A percentile compares a stretch with the other conserved stretches of the same genome.
These are phyloP conservation scores for Microchrysa polita DNA, from an alignment of 2,888 invertebrate species.

Conservation along the genomic window DNA sequence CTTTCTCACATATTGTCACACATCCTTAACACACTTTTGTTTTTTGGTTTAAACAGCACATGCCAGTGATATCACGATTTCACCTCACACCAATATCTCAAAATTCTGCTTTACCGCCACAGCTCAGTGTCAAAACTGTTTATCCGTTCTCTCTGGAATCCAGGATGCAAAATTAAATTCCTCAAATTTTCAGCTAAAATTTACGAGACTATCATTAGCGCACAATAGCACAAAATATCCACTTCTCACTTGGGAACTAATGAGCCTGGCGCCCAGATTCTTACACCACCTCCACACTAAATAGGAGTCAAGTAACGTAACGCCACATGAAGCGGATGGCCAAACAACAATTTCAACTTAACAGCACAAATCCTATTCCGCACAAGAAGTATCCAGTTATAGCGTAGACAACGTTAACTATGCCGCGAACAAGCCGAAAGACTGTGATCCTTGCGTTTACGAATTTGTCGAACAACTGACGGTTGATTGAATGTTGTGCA, in stretches of 20 bases:
- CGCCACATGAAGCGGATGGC: too few relatives aligned
- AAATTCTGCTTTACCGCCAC: too few relatives aligned
- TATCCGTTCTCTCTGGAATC: too few relatives aligned
- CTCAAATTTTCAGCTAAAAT: slow-evolving; percentile 6
- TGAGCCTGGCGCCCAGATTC: slow-evolving; percentile 1
- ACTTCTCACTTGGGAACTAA: not conserved
- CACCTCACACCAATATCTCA: too few relatives aligned
- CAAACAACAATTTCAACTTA: too few relatives aligned
- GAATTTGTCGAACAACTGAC: slow-evolving; percentile 36
- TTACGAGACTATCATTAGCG: slow-evolving; percentile 15
- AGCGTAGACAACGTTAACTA: not conserved
- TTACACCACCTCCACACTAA: not conserved
- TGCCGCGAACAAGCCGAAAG: not conserved
- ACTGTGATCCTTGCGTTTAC: slow-evolving; percentile 1
- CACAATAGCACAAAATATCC: not conserved
- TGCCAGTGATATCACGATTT: too few relatives aligned
- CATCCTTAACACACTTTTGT: too few relatives aligned
- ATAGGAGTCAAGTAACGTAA: too few relatives aligned
- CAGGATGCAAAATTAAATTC: slow-evolving; percentile 28
- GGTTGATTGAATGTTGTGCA: slow-evolving; percentile 23
- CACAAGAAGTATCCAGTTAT: not conserved
- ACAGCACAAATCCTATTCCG: too few relatives aligned
- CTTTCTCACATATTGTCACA: too few relatives aligned
- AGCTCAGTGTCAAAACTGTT: too few relatives aligned
- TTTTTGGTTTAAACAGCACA: too few relatives aligned